Evolutionary conservation across 2,797 vertebrate species (phyloP), one percentile per base, ranked within the genome.

Genomic region (Crocodylus rhombifer): DNA sequence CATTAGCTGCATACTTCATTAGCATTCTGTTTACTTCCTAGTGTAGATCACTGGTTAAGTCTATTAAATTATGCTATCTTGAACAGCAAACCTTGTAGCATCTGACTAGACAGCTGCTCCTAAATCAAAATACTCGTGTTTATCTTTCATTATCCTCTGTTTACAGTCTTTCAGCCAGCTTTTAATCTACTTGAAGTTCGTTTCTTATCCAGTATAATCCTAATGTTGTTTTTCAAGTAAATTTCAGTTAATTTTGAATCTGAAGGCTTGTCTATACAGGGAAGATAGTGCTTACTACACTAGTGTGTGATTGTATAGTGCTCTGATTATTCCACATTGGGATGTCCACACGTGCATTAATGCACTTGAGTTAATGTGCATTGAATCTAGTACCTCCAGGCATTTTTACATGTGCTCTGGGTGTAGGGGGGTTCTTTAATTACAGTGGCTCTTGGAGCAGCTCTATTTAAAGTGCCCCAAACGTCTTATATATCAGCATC

Each of bases 91-190:
- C 16, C 9, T 6, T 86, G 36, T 13, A 71, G 65, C 90, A 81
- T 81, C 26, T 51, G 23, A 9, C 14, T 51, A 69, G 64, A 17
- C 5, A 58, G 63, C 61, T 60, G 7, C 20, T 17, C n/a, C 4
- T 63, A 60, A 91, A 75, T 78, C 28, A 83, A 81, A 95, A 64
- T 15, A n/a, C 14, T 65, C 16, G 64, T 65, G 64, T 84, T 93
- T 36, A 6, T 57, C 3, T 76, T 75, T 64, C 69, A 0, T 81
- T 86, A 61, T 57, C 86, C 30, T 61, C 17, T 57, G 2, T 13
- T 17, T 62, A 61, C 75, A 7, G 20, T 80, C 63, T 63, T 87
- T 26, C 58, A 81, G 15, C 63, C 57, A 75, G 10, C 36, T 84
- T 89, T 79, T 55, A 71, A 56, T 80, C 65, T 4, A 30, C 64